These are phyloP conservation scores for Melieria crassipennis DNA, from an alignment of 2,888 invertebrate species.

Conservation along the genomic window DNA sequence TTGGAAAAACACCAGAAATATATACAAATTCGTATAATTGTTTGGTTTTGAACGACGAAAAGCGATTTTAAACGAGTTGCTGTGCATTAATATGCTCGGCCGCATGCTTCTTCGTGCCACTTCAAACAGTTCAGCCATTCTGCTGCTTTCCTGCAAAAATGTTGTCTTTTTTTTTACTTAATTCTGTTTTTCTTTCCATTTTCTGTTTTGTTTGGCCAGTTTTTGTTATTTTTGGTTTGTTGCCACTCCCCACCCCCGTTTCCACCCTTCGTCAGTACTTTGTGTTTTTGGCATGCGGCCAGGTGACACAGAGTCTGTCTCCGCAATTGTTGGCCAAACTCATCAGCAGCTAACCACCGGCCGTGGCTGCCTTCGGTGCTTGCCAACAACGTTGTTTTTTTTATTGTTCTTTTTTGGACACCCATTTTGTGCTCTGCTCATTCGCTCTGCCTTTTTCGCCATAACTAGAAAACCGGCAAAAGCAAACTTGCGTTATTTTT, in stretches of 20 bases:
- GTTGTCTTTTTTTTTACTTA: background rate
- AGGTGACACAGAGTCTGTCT: constrained; percentile 41
- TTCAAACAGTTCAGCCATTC: background rate
- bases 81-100: constrained; percentile 3
- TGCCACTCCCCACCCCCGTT: background rate
- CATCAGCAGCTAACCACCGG: background rate
- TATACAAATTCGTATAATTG: background rate
- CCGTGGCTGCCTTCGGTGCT: too few species aligned
- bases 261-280: background rate
- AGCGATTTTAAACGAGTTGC: constrained; percentile 22
- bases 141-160: background rate
- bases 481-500: background rate
- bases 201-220: background rate
- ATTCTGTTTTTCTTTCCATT: background rate
- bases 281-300: constrained; percentile 31
- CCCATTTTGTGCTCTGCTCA: too few species aligned
- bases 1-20: too few species aligned
- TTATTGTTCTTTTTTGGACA: too few species aligned
- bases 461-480: background rate
- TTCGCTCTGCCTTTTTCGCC: too few species aligned
- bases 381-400: too few species aligned
- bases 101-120: background rate
- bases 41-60: background rate
- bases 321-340: constrained; percentile 23
- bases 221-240: background rate